Conservation (phyloP, 2,888 invertebrate genomes). For the Nipponacmea schrenckii region DNA sequence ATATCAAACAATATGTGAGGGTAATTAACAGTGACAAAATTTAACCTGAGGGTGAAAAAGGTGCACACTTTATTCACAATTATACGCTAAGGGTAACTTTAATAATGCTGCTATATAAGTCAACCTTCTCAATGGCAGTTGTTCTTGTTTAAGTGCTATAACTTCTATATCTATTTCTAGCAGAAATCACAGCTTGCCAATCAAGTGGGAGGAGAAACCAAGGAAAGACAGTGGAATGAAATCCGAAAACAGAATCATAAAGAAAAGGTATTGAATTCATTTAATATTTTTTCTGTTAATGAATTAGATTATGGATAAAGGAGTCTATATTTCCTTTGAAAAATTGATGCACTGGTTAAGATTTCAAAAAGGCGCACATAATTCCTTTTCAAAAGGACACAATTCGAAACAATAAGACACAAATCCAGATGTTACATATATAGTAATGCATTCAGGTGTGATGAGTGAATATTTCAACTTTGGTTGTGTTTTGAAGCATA, state of each 20-base stretch:
- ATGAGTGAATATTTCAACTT: too few relatives aligned
- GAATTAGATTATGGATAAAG: too few relatives aligned
- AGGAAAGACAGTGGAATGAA: conserved; percentile 37
- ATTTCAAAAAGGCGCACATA: too few relatives aligned
- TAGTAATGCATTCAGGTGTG: too few relatives aligned
- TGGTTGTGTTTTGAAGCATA: too few relatives aligned
- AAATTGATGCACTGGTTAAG: too few relatives aligned
- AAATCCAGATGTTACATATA: too few relatives aligned
- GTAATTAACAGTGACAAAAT: neutral
- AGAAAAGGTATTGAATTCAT: conserved; percentile 5
- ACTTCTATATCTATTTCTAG: neutral
- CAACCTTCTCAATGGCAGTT: neutral
- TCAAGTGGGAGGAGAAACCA: conserved; percentile 28
- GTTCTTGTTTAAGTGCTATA: neutral
- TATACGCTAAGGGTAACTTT: neutral
- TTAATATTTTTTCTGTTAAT: too few relatives aligned
- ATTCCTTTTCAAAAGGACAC: too few relatives aligned
- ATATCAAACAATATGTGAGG: neutral
- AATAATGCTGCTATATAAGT: neutral
- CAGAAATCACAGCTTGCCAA: neutral
- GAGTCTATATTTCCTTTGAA: too few relatives aligned
- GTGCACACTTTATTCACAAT: neutral
- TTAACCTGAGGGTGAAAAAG: neutral
- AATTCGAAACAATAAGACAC: too few relatives aligned
- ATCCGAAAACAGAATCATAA: conserved; percentile 26